Evolutionary conservation across 2,888 invertebrate species (phyloP), one percentile per base, ranked within the genome.

Genomic region (Auanema sp.): DNA sequence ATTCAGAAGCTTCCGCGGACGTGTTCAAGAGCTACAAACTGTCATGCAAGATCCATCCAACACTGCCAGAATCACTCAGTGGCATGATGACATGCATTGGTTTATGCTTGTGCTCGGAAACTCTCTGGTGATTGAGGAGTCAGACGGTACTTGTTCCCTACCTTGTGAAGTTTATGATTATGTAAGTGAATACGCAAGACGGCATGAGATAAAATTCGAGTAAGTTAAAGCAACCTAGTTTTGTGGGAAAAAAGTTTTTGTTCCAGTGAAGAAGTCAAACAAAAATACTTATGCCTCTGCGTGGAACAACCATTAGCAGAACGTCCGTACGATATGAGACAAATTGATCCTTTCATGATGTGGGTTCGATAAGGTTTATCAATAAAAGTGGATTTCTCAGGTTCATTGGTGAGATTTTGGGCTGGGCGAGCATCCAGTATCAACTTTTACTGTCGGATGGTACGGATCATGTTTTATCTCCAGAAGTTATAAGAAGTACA

Each of bases 21-120:
- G 52, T 52, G 11, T 25, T 8, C 47, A 47, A 47, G 16, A 21
- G 11, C 33, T 33, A 8, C 33, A 33, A 33, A 33, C 33, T 3
- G 33, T 33, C 8, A 33, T 33, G 33, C 3, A 8, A 3, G 33
- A 33, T 33, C 33, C 33, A 33, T 33, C 33, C 4, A 33, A 33
- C 8, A 1, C 16, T 47, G 47, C 21, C 47, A 47, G 11, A 1
- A 2, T 33, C 3, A 33, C 33, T 64, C 88, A 87, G 56, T 85
- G 93, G 41, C 92, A 91, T 82, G 93, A 94, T 86, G 93, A 93
- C 85, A 85, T 93, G 23, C 92, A 93, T 84, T 94, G 93, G 94
- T 88, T 91, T 33, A 85, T 93, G 25, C 88, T 94, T 79, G 89
- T 93, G 58, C 79, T 87, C 54, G 86, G 87, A 61, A 64, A 68